Evolutionary conservation across 2,888 invertebrate genomes (phyloP), one percentile per base, ranked within the genome.

Genomic region (Orchesella flavescens): DNA sequence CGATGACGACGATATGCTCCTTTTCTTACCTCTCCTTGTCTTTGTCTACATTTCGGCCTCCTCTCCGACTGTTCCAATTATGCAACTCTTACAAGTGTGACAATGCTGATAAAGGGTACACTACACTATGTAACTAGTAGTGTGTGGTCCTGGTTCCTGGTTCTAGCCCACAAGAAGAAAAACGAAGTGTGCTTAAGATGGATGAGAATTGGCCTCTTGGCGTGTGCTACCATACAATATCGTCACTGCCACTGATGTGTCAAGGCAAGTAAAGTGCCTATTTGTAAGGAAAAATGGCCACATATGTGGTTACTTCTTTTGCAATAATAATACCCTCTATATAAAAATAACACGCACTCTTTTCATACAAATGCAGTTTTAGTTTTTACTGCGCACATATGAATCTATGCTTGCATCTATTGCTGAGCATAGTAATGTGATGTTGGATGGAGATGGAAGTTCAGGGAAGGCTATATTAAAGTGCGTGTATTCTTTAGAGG

Each of bases 1-100:
- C 19, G 23, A 55, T 19, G 17, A 49, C 49, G 15, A 10, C 49
- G 19, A 49, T 2, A 15, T 55, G 5, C 53, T 55, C 23, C 17
- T 24, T 17, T 34, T 15, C 23, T 10, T 55, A 55, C 71, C 17
- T 71, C 23, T 65, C 34, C 43, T 12, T 17, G 21, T 9, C n/a
- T 65, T 65, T 19, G 66, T 23, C 17, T 71, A 19, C 34, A 34
- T 34, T 34, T 34, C 34, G 34, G 34, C 34, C 34, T 34, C 34
- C 34, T 23, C 55, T 66, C 71, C 69, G 71, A 76, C 82, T 76
- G 71, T 65, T 83, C 71, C 82, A 76, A 80, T 80, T 75, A 80
- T 80, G 72, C 74, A 71, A 81, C 81, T 72, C 78, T 72, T 73
- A 80, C 79, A 80, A 80, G 79, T 80, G 79, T 72, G 79, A 80